Evolutionary conservation across 2,113 vertebrate species (phyloP).

Genomic region (Siphamia tubifer): DNA sequence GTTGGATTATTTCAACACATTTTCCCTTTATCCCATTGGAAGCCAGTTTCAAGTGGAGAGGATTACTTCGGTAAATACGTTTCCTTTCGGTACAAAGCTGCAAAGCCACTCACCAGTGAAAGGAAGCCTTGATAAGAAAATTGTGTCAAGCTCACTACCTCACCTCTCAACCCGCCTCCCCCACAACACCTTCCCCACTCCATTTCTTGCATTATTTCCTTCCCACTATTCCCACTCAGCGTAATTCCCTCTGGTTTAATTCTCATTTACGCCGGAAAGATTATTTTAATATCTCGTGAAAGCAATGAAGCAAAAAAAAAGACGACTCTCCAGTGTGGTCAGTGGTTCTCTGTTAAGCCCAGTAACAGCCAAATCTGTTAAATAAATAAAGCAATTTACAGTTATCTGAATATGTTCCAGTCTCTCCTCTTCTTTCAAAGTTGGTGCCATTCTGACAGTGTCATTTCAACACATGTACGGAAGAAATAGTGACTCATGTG

Average conservation of each 20-base stretch:
- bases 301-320: background rate
- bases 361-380: too few species aligned
- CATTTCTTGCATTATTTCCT: background rate
- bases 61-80: conserved; percentile 68
- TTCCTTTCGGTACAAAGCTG: conserved; percentile 66
- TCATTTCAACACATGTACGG: background rate
- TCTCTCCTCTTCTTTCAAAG: too few species aligned
- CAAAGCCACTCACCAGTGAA: conserved; percentile 63
- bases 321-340: background rate
- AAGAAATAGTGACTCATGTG: background rate
- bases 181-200: background rate
- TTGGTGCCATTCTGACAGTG: too few species aligned
- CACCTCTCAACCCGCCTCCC: conserved; percentile 6
- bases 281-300: conserved; percentile 2
- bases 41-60: conserved; percentile 67
- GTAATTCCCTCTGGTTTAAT: conserved; percentile 4
- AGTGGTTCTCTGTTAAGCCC: background rate
- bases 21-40: conserved; percentile 64
- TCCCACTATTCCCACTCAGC: background rate
- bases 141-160: conserved; percentile 40
- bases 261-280: background rate
- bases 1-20: conserved; percentile 73
- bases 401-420: too few species aligned
- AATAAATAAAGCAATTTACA: too few species aligned
- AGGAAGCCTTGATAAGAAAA: conserved; percentile 57